Conservation (phyloP, 92 coral and sea anemone species). For the Phenganax subtilis region DNA sequence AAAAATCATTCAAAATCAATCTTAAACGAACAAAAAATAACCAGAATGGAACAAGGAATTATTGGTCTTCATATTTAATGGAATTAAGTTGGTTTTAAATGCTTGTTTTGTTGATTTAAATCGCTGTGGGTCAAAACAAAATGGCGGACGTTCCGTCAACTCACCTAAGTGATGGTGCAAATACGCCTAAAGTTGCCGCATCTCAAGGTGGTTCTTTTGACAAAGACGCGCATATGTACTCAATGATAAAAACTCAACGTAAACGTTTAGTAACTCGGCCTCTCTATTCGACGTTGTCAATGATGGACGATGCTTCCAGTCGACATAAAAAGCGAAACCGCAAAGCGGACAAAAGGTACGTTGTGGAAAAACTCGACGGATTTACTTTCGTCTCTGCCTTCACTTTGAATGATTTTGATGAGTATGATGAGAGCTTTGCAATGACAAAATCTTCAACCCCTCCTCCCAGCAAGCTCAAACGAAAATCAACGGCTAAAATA, state of each 20-base stretch:
- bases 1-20: neutral
- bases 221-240: neutral
- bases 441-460: too few relatives aligned
- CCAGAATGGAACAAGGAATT: neutral
- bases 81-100: neutral
- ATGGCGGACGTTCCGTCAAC: neutral
- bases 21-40: neutral
- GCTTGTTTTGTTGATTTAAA: conserved; percentile 10
- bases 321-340: neutral
- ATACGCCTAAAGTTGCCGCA: conserved; percentile 11
- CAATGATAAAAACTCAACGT: neutral
- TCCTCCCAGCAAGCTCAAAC: neutral
- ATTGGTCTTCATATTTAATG: neutral
- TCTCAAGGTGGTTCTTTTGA: conserved; percentile 5
- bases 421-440: neutral
- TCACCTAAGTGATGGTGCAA: neutral
- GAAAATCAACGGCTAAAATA: neutral
- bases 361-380: conserved; percentile 16
- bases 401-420: conserved; percentile 25
- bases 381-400: conserved; percentile 28
- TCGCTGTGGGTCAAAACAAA: neutral
- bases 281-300: neutral
- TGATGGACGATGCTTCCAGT: neutral
- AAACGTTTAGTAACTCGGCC: neutral
- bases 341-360: conserved; percentile 4